These are phyloP conservation scores for Camelus dromedarius DNA, from an alignment of 2,113 vertebrate species.

Conservation along the genomic window DNA sequence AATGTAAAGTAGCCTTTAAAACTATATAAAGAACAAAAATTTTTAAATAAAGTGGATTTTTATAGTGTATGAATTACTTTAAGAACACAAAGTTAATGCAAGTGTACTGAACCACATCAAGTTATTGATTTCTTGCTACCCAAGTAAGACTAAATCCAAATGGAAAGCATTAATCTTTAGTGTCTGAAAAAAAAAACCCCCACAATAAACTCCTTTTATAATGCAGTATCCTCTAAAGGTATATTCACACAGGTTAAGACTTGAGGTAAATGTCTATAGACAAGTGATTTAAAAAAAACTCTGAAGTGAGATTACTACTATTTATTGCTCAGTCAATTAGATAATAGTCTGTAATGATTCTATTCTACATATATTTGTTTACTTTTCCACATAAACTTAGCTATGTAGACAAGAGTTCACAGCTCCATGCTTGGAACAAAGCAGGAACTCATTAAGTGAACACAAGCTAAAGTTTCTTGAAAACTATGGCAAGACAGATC, in stretches of 20 bases:
- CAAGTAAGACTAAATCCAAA: background rate
- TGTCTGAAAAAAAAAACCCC: background rate
- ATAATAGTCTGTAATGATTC: background rate
- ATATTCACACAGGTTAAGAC: background rate
- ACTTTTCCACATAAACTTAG: background rate
- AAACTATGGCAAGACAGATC: slow-evolving; percentile 42
- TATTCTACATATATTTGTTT: slow-evolving; percentile 21
- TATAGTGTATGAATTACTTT: background rate
- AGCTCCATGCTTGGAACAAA: slow-evolving; percentile 13
- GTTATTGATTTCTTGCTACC: background rate
- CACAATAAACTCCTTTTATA: background rate
- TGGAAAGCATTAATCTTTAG: background rate
- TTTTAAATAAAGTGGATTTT: background rate
- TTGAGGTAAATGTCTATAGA: background rate
- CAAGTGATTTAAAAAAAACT: slow-evolving; percentile 1
- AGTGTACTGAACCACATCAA: background rate
- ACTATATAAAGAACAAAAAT: background rate
- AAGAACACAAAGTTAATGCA: slow-evolving; percentile 14
- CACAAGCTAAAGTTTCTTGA: slow-evolving; percentile 47
- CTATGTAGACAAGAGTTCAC: background rate
- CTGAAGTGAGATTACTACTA: background rate
- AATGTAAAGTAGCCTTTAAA: background rate
- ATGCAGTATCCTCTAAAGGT: background rate
- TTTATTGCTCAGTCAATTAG: background rate
- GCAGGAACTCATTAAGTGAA: slow-evolving; percentile 6